phyloP scores from a whole-genome alignment of 2,888 invertebrate species.

The Idaea biselata region DNA sequence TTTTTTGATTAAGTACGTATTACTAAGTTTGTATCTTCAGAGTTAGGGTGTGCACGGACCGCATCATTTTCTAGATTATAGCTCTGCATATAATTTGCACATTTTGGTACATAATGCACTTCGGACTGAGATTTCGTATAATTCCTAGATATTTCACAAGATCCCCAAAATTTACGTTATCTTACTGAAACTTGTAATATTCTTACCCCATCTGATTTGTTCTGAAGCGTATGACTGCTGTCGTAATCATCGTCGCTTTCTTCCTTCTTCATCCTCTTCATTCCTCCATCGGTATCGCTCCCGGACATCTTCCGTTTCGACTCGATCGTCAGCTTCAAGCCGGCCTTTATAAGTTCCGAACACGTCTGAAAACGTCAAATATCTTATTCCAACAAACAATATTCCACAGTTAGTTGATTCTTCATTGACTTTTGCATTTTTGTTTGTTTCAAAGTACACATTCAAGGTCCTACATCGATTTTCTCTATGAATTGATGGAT shows the following conservation, averaged over 20 bases:
- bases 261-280: slow-evolving; percentile 77
- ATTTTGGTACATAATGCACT: too few relatives aligned
- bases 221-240: slow-evolving; percentile 76
- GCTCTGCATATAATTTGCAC: too few relatives aligned
- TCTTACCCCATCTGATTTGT: slow-evolving; percentile 79
- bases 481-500: background rate
- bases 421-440: background rate
- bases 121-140: background rate
- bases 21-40: too few relatives aligned
- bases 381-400: background rate
- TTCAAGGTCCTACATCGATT: background rate
- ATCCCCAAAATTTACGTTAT: slow-evolving; percentile 6
- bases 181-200: background rate
- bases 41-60: too few relatives aligned
- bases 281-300: slow-evolving; percentile 76
- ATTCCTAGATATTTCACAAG: background rate
- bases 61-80: too few relatives aligned
- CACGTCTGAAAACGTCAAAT: slow-evolving; percentile 82
- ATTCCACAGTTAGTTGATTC: background rate
- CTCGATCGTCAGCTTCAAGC: slow-evolving; percentile 93
- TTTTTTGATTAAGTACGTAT: too few relatives aligned
- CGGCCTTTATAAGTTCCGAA: slow-evolving; percentile 94
- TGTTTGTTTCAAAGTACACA: background rate
- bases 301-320: slow-evolving; percentile 90
- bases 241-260: slow-evolving; percentile 83